Evolutionary conservation across 2,888 invertebrate species (phyloP), one percentile per base, ranked within the genome.

Genomic region (Glaucopsyche alexis): DNA sequence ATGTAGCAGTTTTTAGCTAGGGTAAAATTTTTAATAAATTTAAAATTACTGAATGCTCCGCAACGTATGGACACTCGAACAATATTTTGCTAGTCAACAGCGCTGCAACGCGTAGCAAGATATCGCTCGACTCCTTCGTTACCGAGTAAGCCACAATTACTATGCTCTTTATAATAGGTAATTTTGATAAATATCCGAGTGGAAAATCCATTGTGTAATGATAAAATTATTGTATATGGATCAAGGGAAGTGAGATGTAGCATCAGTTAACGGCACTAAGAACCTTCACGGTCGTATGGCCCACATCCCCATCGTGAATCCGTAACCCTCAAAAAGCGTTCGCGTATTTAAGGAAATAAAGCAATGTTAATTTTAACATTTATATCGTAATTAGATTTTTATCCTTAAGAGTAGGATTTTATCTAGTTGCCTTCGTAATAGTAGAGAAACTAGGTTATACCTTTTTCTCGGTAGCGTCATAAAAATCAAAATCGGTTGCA

Each of bases 281-380:
- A 19, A 60, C 60, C 60, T 78, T 76, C 75, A 76, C 75, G 73
- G 75, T 78, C 73, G 78, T 77, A 78, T 78, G 75, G 78, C 80
- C 81, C 77, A 80, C 77, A 77, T 79, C 78, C 78, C 78, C 76
- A 78, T 80, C 80, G 76, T 74, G 78, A 55, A 42, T 16, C 42
- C 55, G 13, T 71, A 45, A 45, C 71, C 71, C 71, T 60, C 81
- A 81, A 80, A 81, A 81, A 80, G 80, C 84, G 79, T 78, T 81
- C 80, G 81, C 83, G 82, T 87, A 85, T 85, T 79, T 88, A 89
- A 87, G 85, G 83, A 88, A 84, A 85, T 82, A 81, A 92, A 93
- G 93, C 93, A 92, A 93, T 93, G 90, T 91, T 92, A 92, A 92
- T 91, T 93, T 91, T 91, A 93, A 92, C 87, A 90, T 90, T 88